Percentiles rank a stretch among this genome's conserved stretches.
Evolutionary conservation across 2,113 vertebrate genomes (phyloP).

Genomic region (Taxidea taxus): DNA sequence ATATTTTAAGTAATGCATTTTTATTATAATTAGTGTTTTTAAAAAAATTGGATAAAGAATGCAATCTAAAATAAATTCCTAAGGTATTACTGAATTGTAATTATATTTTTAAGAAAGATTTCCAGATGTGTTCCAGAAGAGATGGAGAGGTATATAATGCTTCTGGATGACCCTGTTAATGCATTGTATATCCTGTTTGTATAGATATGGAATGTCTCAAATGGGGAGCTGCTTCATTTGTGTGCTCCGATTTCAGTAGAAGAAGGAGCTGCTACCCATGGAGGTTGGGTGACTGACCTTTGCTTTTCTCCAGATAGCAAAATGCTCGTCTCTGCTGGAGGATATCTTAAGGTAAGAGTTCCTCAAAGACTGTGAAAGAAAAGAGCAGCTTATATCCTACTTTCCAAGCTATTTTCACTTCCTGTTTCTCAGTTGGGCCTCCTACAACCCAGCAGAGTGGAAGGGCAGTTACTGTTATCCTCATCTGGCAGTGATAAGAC

Average conservation of each 20-base stretch:
- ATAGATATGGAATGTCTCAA: constrained; percentile 90
- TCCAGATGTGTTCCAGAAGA: neutral
- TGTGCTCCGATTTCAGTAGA: constrained; percentile 87
- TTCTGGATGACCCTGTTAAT: neutral
- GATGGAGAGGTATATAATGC: neutral
- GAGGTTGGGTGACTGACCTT: constrained; percentile 95
- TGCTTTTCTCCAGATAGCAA: constrained; percentile 91
- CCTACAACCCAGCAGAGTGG: neutral
- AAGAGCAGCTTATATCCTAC: neutral
- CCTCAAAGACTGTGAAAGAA: neutral
- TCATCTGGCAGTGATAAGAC: neutral
- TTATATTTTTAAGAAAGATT: constrained; percentile 3
- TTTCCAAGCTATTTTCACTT: neutral
- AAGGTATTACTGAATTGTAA: neutral
- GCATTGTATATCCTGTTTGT: neutral
- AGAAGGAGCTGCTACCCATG: constrained; percentile 89
- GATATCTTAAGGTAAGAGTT: constrained; percentile 91
- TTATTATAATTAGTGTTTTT: neutral
- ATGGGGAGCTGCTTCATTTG: constrained; percentile 87
- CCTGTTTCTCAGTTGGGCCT: neutral
- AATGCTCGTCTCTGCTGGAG: constrained; percentile 92
- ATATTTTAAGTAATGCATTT: neutral
- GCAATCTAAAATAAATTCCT: neutral
- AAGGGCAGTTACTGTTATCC: neutral
- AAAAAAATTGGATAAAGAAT: neutral